Percentiles rank a stretch among this genome's conserved stretches.
These are phyloP conservation scores for Axea sp. DNA, from an alignment of 2,888 invertebrate species.

Conservation along the genomic window DNA sequence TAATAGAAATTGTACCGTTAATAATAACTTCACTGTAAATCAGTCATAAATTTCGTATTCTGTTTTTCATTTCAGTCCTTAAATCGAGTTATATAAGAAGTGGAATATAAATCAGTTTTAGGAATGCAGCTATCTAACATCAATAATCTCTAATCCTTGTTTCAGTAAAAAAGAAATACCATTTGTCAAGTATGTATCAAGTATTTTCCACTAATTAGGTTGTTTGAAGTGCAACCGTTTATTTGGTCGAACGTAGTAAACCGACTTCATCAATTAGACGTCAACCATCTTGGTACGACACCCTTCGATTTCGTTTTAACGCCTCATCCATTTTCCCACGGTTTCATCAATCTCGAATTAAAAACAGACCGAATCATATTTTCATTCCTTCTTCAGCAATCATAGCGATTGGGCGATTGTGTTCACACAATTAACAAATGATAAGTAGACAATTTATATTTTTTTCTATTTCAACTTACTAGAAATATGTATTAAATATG, in stretches of 20 bases:
- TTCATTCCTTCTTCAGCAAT: neutral
- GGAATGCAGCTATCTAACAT: conserved; percentile 3
- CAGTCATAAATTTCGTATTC: too few species aligned
- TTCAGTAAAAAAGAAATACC: conserved; percentile 11
- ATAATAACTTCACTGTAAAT: too few species aligned
- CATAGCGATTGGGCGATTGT: conserved; percentile 12
- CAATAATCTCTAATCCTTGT: conserved; percentile 9
- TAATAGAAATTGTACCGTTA: too few species aligned
- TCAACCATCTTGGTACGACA: conserved; percentile 48
- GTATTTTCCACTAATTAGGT: conserved; percentile 52
- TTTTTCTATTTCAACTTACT: too few species aligned
- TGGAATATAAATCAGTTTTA: conserved; percentile 19
- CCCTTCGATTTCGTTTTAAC: conserved; percentile 52
- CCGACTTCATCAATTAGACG: conserved; percentile 50
- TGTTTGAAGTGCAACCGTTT: conserved; percentile 40
- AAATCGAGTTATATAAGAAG: too few species aligned
- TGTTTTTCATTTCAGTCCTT: too few species aligned
- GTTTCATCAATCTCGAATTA: conserved; percentile 47
- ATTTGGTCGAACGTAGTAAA: conserved; percentile 27
- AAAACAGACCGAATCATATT: conserved; percentile 27
- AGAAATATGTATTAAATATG: too few species aligned
- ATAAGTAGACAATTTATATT: too few species aligned
- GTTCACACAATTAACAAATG: conserved; percentile 7
- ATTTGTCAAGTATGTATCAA: conserved; percentile 40
- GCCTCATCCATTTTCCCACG: conserved; percentile 38